These are phyloP conservation scores for Elgonia sp. DNA, from an alignment of 2,888 invertebrate genomes.

Conservation along the genomic window DNA sequence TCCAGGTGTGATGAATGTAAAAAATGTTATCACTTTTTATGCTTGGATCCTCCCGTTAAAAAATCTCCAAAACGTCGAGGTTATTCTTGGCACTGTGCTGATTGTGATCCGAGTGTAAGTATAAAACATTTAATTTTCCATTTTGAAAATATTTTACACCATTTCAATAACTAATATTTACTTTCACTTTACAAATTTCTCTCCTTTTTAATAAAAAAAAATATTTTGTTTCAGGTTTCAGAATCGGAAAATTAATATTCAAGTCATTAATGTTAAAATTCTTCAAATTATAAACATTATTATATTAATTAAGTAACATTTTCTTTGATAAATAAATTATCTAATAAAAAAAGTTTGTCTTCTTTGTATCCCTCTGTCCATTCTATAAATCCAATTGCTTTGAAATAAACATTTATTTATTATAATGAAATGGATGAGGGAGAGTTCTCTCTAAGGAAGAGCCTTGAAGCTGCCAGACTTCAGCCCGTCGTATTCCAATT, in stretches of 20 bases:
- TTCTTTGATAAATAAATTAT: constrained; percentile 6
- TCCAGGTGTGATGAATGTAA: constrained; percentile 96
- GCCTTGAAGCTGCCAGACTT: no score
- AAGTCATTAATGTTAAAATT: neutral
- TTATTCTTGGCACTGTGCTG: constrained; percentile 98
- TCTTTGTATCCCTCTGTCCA: no score
- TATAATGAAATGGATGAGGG: neutral
- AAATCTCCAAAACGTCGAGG: constrained; percentile 97
- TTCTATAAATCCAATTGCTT: no score
- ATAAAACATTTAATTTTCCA: constrained; percentile 40
- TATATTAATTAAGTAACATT: neutral
- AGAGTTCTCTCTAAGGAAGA: no score
- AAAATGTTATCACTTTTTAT: constrained; percentile 96
- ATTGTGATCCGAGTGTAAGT: constrained; percentile 96
- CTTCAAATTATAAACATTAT: no score
- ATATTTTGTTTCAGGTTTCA: constrained; percentile 84
- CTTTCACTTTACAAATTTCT: neutral
- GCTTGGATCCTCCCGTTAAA: constrained; percentile 97
- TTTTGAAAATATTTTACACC: neutral
- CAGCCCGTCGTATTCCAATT: no score
- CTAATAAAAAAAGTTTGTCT: no score
- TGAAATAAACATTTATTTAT: no score
- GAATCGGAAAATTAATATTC: constrained; percentile 84
- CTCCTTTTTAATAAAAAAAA: no score
- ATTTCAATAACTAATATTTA: neutral